A percentile compares a stretch with the other conserved stretches of the same genome.
Evolutionary conservation across 1,140 invertebrate species (phyloP).

Genomic region (Tetramorium parvispinum): DNA sequence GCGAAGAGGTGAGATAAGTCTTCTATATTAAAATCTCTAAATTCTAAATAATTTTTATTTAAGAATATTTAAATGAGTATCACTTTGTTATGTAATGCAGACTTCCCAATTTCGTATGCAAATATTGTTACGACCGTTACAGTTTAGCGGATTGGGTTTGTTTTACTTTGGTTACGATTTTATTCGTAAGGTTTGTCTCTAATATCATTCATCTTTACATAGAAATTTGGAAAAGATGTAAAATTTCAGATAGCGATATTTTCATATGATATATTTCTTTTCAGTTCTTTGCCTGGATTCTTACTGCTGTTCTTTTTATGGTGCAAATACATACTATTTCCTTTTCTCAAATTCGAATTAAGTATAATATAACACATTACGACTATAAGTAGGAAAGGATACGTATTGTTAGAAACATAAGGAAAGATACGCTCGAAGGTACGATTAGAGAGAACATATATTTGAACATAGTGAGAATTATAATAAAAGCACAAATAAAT

Average conservation of each 20-base stretch:
- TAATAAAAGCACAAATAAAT: too few relatives aligned
- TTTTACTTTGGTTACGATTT: slow-evolving; percentile 28
- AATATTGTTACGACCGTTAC: slow-evolving; percentile 10
- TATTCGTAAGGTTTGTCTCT: slow-evolving; percentile 13
- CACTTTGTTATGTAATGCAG: neutral
- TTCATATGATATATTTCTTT: neutral
- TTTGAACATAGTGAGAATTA: too few relatives aligned
- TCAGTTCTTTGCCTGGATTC: neutral
- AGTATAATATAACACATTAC: neutral
- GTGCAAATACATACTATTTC: neutral
- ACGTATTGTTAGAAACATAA: too few relatives aligned
- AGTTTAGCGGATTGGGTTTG: slow-evolving; percentile 8
- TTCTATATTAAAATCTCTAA: neutral
- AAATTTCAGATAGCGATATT: neutral
- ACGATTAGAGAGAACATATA: too few relatives aligned
- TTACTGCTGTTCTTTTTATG: neutral
- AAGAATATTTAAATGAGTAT: neutral
- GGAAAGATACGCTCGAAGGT: too few relatives aligned
- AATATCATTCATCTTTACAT: neutral
- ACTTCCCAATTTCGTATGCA: slow-evolving; percentile 13
- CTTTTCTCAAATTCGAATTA: neutral
- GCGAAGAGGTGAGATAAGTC: slow-evolving; percentile 27
- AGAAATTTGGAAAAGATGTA: neutral
- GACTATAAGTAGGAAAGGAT: neutral
- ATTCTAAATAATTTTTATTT: neutral